Conservation (phyloP, 2,113 vertebrate species). For the Dicerorhinus sumatrensis region DNA sequence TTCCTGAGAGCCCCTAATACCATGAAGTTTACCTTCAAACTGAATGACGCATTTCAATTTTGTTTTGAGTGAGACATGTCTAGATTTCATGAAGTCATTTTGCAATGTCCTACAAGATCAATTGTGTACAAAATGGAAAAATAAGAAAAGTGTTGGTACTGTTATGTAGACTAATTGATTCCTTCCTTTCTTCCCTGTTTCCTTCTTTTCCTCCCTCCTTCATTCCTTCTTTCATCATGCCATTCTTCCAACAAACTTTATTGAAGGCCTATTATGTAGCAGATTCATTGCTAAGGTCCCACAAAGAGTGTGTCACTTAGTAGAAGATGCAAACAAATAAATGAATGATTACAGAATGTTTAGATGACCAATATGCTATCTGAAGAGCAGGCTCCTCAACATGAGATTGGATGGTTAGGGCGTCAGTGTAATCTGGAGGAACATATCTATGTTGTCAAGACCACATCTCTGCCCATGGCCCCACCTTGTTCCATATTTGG, state of each 20-base stretch:
- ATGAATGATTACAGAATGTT: background rate
- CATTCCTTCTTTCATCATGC: background rate
- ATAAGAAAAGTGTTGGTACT: background rate
- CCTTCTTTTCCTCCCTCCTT: background rate
- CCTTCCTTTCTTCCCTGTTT: background rate
- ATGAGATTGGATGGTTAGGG: background rate
- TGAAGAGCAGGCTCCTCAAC: background rate
- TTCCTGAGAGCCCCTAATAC: background rate
- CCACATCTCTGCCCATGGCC: accelerated
- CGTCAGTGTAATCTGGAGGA: background rate
- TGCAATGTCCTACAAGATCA: background rate
- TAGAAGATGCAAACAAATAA: background rate
- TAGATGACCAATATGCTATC: background rate
- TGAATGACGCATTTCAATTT: background rate
- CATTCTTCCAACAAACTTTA: background rate
- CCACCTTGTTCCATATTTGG: background rate
- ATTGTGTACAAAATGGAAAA: background rate
- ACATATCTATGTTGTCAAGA: background rate
- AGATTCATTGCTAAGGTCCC: background rate
- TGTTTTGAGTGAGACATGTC: background rate
- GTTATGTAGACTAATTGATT: background rate
- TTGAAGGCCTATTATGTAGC: background rate
- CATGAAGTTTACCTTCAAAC: constrained; percentile 13
- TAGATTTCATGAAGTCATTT: constrained; percentile 16
- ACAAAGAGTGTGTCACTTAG: background rate